Conservation (phyloP, 2,888 invertebrate species). For the Cynaeus angustus region DNA sequence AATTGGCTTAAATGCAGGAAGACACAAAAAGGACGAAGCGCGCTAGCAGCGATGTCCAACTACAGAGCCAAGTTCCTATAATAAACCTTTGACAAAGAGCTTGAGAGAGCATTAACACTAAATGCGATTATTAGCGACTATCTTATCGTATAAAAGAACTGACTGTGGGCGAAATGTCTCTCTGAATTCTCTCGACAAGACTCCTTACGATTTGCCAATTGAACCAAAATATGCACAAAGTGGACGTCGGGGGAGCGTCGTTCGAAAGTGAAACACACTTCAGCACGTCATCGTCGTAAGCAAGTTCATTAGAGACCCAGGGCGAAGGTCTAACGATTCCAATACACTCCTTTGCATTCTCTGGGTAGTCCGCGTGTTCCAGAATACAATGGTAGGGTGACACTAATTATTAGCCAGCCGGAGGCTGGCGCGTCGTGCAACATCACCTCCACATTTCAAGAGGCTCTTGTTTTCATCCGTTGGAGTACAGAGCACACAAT, state of each 20-base stretch:
- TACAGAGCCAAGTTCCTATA: slow-evolving; percentile 6
- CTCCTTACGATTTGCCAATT: not conserved
- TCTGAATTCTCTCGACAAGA: not conserved
- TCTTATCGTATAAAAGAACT: not conserved
- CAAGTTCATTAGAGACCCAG: slow-evolving; percentile 45
- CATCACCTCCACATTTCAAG: slow-evolving; percentile 44
- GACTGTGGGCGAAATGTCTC: not conserved
- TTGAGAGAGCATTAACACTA: slow-evolving; percentile 16
- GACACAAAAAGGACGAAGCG: slow-evolving; percentile 3
- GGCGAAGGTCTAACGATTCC: slow-evolving; percentile 46
- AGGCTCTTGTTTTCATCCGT: slow-evolving; percentile 36
- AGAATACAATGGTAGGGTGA: slow-evolving; percentile 57
- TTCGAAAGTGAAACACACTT: slow-evolving; percentile 42
- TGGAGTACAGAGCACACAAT: slow-evolving; percentile 23
- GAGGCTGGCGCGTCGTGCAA: slow-evolving; percentile 46
- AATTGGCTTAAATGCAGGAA: slow-evolving; percentile 10
- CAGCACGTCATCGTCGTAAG: slow-evolving; percentile 45
- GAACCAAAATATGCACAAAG: slow-evolving; percentile 20
- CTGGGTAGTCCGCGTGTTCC: slow-evolving; percentile 55
- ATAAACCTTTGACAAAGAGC: slow-evolving; percentile 15
- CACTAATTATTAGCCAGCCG: slow-evolving; percentile 57
- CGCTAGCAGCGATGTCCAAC: slow-evolving; percentile 11
- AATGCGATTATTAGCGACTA: slow-evolving; percentile 30
- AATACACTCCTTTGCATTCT: slow-evolving; percentile 45
- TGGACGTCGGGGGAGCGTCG: slow-evolving; percentile 13